Percentiles rank a stretch among this genome's conserved stretches.
Conservation (phyloP, 2,888 invertebrate species). For the Diarsia rubi region DNA sequence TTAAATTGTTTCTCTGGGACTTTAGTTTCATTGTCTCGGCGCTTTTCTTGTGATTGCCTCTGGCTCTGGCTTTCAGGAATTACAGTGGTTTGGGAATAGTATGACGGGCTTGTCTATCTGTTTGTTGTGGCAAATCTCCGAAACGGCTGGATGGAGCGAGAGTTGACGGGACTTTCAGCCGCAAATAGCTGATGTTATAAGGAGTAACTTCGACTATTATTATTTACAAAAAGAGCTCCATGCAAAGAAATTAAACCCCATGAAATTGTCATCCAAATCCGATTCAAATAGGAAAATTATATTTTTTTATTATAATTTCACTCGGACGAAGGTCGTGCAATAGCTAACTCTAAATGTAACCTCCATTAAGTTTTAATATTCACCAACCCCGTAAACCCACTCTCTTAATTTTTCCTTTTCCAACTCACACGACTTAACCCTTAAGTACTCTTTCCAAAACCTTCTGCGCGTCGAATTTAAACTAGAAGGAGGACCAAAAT, state of each 20-base stretch:
- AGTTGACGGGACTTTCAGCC: too few relatives aligned
- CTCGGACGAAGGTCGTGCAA: too few relatives aligned
- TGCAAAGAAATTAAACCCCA: neutral
- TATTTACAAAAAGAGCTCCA: neutral
- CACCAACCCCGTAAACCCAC: neutral
- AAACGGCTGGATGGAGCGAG: neutral
- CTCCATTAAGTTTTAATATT: neutral
- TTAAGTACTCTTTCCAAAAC: conserved; percentile 35
- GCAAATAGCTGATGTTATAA: too few relatives aligned
- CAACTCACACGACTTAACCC: conserved; percentile 1
- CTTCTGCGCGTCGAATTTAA: conserved; percentile 30
- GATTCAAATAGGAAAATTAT: neutral
- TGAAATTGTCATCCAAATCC: neutral
- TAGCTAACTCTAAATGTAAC: neutral
- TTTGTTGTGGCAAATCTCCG: neutral
- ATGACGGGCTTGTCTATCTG: too few relatives aligned
- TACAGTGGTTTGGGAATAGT: too few relatives aligned
- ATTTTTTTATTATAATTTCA: neutral
- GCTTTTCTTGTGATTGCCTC: too few relatives aligned
- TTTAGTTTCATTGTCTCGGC: too few relatives aligned
- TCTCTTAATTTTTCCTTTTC: neutral
- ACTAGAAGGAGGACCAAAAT: conserved; percentile 20
- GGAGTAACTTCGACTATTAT: neutral
- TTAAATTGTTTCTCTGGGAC: too few relatives aligned
- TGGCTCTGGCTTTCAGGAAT: too few relatives aligned